phyloP scores from a whole-genome alignment of 2,113 vertebrate genomes.

The Serinus canaria region DNA sequence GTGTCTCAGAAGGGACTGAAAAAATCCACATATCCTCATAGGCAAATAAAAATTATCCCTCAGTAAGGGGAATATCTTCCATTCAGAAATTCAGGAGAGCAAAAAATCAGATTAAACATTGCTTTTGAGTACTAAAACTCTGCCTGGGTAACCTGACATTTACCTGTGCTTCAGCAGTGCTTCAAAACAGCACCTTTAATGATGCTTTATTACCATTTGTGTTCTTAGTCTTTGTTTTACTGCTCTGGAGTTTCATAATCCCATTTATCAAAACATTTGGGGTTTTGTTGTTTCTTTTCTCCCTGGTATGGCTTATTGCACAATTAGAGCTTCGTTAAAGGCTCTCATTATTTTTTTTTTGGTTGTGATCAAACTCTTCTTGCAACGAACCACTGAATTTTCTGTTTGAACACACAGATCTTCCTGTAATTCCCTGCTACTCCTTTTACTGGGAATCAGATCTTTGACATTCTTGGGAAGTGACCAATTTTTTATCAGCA shows the following conservation, averaged over 20 bases:
- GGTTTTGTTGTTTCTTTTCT: neutral
- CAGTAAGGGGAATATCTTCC: neutral
- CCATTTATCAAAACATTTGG: neutral
- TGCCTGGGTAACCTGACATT: neutral
- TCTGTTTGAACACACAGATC: neutral
- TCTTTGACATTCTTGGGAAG: neutral
- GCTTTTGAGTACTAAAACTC: neutral
- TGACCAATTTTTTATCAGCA: neutral
- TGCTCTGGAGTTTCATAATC: neutral
- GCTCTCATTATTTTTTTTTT: neutral
- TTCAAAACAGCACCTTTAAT: neutral
- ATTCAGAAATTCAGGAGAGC: neutral
- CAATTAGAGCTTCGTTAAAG: neutral
- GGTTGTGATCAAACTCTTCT: neutral
- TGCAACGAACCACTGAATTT: neutral
- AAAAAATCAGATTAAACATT: neutral
- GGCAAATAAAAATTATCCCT: neutral
- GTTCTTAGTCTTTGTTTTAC: neutral
- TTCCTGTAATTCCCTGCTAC: neutral
- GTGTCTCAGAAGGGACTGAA: rapidly evolving
- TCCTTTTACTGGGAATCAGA: neutral
- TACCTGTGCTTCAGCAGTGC: neutral
- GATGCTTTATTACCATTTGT: neutral
- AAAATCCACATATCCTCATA: rapidly evolving
- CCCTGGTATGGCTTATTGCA: neutral